Base-by-base conservation (phyloP, 2,113 vertebrate genomes). In the Oxygymnocypris stewartii region DNA sequence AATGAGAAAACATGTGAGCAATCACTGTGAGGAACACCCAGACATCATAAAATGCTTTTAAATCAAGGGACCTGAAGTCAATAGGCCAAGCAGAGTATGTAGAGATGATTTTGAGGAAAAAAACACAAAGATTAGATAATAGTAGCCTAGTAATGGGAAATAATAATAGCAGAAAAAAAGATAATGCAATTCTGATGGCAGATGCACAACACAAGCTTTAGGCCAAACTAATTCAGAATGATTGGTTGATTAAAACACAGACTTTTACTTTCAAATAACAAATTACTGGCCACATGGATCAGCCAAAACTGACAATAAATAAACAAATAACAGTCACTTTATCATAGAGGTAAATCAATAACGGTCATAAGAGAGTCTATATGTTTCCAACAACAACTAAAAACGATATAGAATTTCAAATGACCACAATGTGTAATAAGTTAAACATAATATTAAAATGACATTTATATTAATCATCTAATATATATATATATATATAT, bases 1-100 rank as follows among this genome's bases (percentile, higher is more conserved):
- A 69, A 82, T 23, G 44, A 67, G 80, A 82, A 82, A 82, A 82
- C 80, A 82, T 82, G 80, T 71, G 44, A 37, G 25, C 65, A 86
- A 81, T 74, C 67, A 81, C 23, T 63, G 23, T n/a, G 2, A 86
- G 10, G 57, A 79, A 59, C 37, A 81, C 49, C 4, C 75, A 71
- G 40, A 83, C 35, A 71, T 61, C 42, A 86, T 18, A 83, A 85
- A 57, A 23, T 54, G 40, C 75, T 69, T 69, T 51, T 49, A 51
- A 49, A 69, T 71, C 78, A 61, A 42, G 77, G 31, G 77, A 80
- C 54, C 35, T 80, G 54, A 13, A 79, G 71, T 42, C 71, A 74
- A 42, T 6, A 80, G 78, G 35, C 78, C 54, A 79, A 42, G 78
- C 14, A 61, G 35, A 80, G 20, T 42, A n/a, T n/a, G 35, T 11